Base-by-base conservation (phyloP, 2,113 vertebrate species). In the Suncus etruscus region DNA sequence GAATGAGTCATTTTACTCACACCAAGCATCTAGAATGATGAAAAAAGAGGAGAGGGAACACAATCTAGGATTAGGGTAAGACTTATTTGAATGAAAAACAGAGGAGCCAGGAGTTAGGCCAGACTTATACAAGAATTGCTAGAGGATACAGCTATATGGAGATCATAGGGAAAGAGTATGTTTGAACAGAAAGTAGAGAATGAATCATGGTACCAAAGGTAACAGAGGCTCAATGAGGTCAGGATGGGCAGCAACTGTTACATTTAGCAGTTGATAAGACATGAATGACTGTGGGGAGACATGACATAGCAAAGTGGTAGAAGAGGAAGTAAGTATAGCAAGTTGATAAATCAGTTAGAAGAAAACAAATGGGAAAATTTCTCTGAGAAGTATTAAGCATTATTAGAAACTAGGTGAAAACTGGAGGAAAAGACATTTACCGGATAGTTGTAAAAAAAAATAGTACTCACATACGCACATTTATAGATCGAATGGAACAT, bases 101-200 rank as follows among this genome's bases (percentile, higher is more conserved):
- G 50, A 54, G 15, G 8, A 50, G 51, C 25, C 58, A 14, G 39
- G 16, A 74, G 14, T 6, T 1, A 45, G 11, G 9, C 32, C 58
- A 61, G n/a, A 61, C 47, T 75, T 29, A 20, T 29, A 63, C 5
- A 84, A 63, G 48, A 74, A 51, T 51, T 92, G 50, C 61, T 47
- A 18, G 29, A 84, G 54, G 4, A 11, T 51, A 15, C 2, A 29
- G 39, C 25, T 72, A 54, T 11, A 0, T 51, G 9, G 63, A 7
- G 48, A 4, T 20, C 47, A 68, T 18, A 2, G 66, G 25, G 87
- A 89, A 50, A 68, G 39, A 39, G 50, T 75, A 51, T 69, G 5
- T 14, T 91, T 91, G 18, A 50, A 18, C 48, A 77, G 58, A 7
- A 6, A 91, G 14, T 48, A 81, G 87, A 94, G 18, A 18, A 22